Conservation (phyloP, 2,888 invertebrate species). For the Carterocephalus palaemon region DNA sequence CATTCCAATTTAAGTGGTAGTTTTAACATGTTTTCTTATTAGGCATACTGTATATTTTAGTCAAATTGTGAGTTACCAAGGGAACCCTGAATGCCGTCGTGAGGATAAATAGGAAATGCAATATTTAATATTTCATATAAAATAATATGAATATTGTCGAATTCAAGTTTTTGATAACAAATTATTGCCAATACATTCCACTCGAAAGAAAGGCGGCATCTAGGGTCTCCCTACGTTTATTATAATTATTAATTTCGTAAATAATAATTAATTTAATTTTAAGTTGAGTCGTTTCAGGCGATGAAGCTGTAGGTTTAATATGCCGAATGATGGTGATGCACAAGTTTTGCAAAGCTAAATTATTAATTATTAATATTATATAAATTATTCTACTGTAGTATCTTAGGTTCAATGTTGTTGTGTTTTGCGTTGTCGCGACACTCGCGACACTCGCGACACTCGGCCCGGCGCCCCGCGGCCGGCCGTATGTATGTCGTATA, state of each 20-base stretch:
- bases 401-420: constrained; percentile 71
- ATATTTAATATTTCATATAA: background rate
- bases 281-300: constrained; percentile 21
- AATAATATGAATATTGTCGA: constrained; percentile 9
- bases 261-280: constrained; percentile 10
- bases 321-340: constrained; percentile 49
- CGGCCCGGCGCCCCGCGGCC: constrained; percentile 33
- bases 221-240: constrained; percentile 16
- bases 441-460: constrained; percentile 47
- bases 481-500: constrained; percentile 33
- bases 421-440: constrained; percentile 67
- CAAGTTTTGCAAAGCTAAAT: constrained; percentile 58
- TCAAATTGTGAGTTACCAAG: constrained; percentile 62
- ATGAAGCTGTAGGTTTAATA: constrained; percentile 36
- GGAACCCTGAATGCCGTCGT: constrained; percentile 32
- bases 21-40: constrained; percentile 60
- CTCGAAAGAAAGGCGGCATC: constrained; percentile 5
- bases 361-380: constrained; percentile 33
- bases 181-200: background rate
- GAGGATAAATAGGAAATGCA: no score
- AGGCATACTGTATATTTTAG: constrained; percentile 64
- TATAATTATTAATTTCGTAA: constrained; percentile 2
- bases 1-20: constrained; percentile 67
- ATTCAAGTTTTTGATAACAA: constrained; percentile 4
- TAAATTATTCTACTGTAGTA: constrained; percentile 45